Percentiles rank a stretch among this genome's conserved stretches.
These are phyloP conservation scores for Sebastes minor DNA, from an alignment of 2,797 vertebrate species.

Conservation along the genomic window DNA sequence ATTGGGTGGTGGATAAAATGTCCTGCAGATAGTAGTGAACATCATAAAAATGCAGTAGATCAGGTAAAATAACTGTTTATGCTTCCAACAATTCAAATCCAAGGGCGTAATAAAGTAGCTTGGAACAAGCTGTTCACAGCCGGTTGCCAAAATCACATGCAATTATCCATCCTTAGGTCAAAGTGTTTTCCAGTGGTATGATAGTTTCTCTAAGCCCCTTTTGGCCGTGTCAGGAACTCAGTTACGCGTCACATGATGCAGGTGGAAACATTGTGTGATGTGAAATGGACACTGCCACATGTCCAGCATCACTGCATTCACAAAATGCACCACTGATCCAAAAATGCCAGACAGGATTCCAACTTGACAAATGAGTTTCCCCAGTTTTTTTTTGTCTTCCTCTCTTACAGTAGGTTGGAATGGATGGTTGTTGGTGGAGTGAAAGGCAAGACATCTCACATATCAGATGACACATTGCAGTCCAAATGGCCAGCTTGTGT, in stretches of 20 bases:
- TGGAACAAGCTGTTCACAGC: neutral
- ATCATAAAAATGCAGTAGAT: neutral
- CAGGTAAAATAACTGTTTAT: neutral
- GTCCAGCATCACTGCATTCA: conserved; percentile 61
- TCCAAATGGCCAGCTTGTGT: conserved; percentile 23
- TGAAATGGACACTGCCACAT: conserved; percentile 52
- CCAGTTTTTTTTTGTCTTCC: conserved; percentile 11
- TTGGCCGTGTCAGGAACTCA: conserved; percentile 7
- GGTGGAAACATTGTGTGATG: conserved; percentile 46
- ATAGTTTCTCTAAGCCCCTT: neutral
- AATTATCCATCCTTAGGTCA: conserved; percentile 18
- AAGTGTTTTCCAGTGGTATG: conserved; percentile 18
- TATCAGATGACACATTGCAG: conserved; percentile 59
- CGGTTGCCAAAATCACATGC: neutral
- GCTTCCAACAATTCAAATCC: neutral
- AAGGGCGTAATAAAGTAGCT: neutral
- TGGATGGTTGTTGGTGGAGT: conserved; percentile 28
- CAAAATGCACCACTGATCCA: conserved; percentile 54
- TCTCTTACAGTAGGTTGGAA: conserved; percentile 27
- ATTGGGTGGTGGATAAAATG: neutral
- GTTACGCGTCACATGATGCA: neutral
- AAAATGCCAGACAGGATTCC: conserved; percentile 58
- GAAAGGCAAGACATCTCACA: conserved; percentile 42
- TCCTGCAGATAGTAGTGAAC: neutral
- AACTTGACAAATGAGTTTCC: conserved; percentile 62